phyloP scores from a whole-genome alignment of 2,888 invertebrate species.

The Euclidia mi region DNA sequence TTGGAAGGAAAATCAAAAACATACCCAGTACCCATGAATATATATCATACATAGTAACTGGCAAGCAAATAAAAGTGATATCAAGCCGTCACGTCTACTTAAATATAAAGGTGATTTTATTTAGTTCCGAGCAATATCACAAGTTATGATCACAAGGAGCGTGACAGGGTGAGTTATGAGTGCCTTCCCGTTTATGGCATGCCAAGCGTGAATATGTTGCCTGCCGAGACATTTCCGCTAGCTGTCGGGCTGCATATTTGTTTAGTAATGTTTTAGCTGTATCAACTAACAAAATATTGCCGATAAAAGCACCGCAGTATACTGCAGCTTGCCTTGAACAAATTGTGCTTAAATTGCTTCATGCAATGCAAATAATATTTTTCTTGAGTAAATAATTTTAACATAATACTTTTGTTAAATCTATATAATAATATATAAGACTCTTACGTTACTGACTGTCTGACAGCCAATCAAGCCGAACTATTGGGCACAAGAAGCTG shows the following conservation, averaged over 20 bases:
- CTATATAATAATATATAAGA: no score
- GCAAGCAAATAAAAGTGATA: not conserved
- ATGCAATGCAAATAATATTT: no score
- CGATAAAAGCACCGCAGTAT: not conserved
- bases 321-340: no score
- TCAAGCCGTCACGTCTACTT: constrained; percentile 1
- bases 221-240: constrained; percentile 10
- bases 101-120: constrained; percentile 8
- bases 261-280: constrained; percentile 3
- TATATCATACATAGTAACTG: no score
- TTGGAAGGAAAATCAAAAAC: no score
- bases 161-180: constrained; percentile 42
- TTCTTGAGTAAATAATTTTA: no score
- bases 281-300: not conserved
- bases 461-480: no score
- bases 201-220: constrained; percentile 16
- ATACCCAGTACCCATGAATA: no score
- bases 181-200: constrained; percentile 23
- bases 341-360: no score
- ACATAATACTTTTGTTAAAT: no score
- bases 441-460: no score
- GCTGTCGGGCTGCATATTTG: constrained; percentile 14
- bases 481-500: no score
- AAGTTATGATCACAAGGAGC: constrained; percentile 26
- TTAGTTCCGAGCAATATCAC: constrained; percentile 28